Conservation (phyloP, 2,888 invertebrate species). For the Heteromyza rotundicornis region DNA sequence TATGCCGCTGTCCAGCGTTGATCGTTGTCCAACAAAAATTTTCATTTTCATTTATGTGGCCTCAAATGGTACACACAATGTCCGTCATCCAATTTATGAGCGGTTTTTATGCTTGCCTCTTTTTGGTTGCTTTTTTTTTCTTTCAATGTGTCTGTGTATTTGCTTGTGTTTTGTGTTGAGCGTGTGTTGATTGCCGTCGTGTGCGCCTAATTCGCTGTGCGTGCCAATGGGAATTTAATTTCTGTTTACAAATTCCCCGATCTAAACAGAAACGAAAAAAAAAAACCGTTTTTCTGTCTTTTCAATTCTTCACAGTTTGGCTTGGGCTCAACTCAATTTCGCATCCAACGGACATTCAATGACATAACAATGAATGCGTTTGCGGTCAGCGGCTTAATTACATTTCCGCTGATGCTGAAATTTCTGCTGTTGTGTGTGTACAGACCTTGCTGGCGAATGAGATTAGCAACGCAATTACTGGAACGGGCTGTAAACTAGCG, state of each 20-base stretch:
- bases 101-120: neutral
- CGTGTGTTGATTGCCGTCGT: neutral
- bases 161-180: neutral
- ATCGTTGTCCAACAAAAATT: too few species aligned
- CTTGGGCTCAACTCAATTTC: too few species aligned
- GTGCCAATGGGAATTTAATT: conserved; percentile 4
- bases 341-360: too few species aligned
- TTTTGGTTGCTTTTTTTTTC: neutral
- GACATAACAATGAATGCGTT: neutral
- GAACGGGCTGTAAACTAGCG: too few species aligned
- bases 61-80: neutral
- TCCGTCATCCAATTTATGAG: neutral
- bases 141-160: neutral
- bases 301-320: too few species aligned
- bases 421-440: too few species aligned
- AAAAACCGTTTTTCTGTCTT: too few species aligned
- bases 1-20: too few species aligned
- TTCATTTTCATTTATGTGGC: neutral
- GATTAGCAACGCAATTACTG: too few species aligned
- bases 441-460: too few species aligned
- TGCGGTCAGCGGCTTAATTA: neutral
- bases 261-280: neutral
- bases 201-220: neutral
- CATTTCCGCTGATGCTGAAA: neutral
- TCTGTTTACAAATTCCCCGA: neutral